phyloP scores from a whole-genome alignment of 1,140 invertebrate genomes.

The Drosophila jambulina region DNA sequence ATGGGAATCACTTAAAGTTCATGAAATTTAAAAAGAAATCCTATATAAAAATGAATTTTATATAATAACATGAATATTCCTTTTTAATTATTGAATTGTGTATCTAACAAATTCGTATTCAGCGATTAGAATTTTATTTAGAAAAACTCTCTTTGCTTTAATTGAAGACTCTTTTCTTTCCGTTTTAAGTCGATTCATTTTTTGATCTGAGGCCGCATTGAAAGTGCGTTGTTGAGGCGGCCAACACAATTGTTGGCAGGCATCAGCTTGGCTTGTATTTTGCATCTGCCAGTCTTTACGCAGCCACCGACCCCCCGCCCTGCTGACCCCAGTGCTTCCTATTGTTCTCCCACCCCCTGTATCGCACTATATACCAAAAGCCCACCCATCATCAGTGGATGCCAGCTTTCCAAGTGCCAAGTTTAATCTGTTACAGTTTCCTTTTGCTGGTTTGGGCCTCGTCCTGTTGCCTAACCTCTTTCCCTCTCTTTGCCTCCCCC shows the following conservation, averaged over 20 bases:
- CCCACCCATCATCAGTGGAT: slow-evolving; percentile 33
- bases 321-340: background rate
- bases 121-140: background rate
- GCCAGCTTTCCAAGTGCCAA: slow-evolving; percentile 69
- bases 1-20: background rate
- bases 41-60: background rate
- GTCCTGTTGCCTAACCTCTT: slow-evolving; percentile 35
- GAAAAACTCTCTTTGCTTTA: background rate
- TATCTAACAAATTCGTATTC: background rate
- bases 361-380: slow-evolving; percentile 10
- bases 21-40: background rate
- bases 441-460: slow-evolving; percentile 64
- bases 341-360: slow-evolving; percentile 9
- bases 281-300: slow-evolving; percentile 16
- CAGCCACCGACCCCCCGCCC: slow-evolving; percentile 13
- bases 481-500: too few species aligned
- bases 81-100: background rate
- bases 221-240: slow-evolving; percentile 14
- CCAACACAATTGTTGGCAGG: slow-evolving; percentile 58
- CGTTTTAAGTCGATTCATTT: slow-evolving; percentile 5
- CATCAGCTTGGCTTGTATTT: slow-evolving; percentile 60
- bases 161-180: background rate
- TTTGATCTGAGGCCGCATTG: background rate
- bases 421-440: slow-evolving; percentile 80
- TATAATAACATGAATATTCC: too few species aligned